Evolutionary conservation across 2,797 vertebrate species (phyloP).

Genomic region (Acipenser transmontanus): DNA sequence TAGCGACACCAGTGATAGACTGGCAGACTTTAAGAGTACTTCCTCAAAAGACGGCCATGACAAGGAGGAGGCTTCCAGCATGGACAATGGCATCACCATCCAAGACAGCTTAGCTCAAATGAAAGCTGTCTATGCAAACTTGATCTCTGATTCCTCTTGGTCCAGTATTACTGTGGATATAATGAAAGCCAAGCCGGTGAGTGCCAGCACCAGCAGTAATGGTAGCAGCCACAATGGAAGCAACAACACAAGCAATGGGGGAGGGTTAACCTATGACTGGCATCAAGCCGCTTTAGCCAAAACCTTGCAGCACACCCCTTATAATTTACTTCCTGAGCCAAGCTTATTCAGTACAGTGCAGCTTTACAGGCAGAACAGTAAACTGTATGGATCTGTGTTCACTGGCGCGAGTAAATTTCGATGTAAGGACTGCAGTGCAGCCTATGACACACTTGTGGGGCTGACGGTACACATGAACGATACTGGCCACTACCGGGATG

Average conservation of each 20-base stretch:
- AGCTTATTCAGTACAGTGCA: constrained; percentile 97
- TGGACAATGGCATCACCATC: constrained; percentile 70
- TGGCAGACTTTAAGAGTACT: constrained; percentile 79
- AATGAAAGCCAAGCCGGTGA: constrained; percentile 75
- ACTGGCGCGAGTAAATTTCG: constrained; percentile 96
- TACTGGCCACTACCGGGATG: constrained; percentile 93
- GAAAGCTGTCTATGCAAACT: constrained; percentile 94
- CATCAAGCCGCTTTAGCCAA: constrained; percentile 92
- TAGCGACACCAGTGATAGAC: constrained; percentile 88
- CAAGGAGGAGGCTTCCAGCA: constrained; percentile 68
- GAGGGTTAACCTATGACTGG: constrained; percentile 71
- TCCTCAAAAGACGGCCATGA: constrained; percentile 75
- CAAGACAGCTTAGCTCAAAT: constrained; percentile 95
- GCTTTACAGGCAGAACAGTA: constrained; percentile 94
- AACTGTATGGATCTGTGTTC: constrained; percentile 93
- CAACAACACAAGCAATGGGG: constrained; percentile 57
- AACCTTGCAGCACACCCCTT: constrained; percentile 88
- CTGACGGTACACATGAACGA: constrained; percentile 98
- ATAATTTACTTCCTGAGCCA: constrained; percentile 87
- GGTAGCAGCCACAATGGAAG: constrained; percentile 66
- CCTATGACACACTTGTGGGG: constrained; percentile 93
- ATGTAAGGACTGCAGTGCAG: constrained; percentile 94
- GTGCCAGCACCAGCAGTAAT: constrained; percentile 55
- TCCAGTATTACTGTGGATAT: constrained; percentile 83
- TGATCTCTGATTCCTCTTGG: constrained; percentile 94